Base-by-base conservation (phyloP, 2,888 invertebrate genomes). In the Oconnorella tubifera region DNA sequence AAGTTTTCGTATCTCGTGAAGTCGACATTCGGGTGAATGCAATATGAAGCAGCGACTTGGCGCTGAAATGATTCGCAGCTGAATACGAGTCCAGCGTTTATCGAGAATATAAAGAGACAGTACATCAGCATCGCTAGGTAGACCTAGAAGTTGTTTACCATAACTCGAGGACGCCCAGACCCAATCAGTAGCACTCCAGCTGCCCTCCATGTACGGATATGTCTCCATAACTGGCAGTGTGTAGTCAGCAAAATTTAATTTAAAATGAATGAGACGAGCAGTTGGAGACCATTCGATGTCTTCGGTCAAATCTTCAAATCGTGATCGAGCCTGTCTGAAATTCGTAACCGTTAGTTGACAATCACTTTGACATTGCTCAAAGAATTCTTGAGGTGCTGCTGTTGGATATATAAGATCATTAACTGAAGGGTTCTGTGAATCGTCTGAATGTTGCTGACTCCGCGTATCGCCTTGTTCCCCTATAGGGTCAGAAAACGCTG, bases 341-440 rank as follows among this genome's bases (percentile, higher is more conserved):
- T 63, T 66, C 2, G 27, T 55, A 28, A 62, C 63, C 40, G 40
- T 48, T 31, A 68, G 49, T 19, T 33, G 51, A 27, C 68, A 68
- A 25, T 63, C 50, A 10, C 33, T 29, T 1, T 62, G 92, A 92
- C 81, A 89, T 90, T 32, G 53, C 10, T 19, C 23, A n/a, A 6
- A 25, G 53, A 19, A 19, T 10, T n/a, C 23, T 19, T n/a, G 27
- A 25, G 23, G 23, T n/a, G 53, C 6, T 53, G 23, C 53, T 4
- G 53, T 19, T 4, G 27, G 53, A 23, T 53, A n/a, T n/a, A n/a
- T n/a, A n/a, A n/a, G n/a, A n/a, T n/a, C n/a, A n/a, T n/a, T n/a
- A n/a, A n/a, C n/a, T n/a, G n/a, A n/a, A n/a, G n/a, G n/a, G n/a
- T n/a, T n/a, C n/a, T n/a, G n/a, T n/a, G n/a, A n/a, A n/a, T n/a